Percentiles rank a stretch among this genome's conserved stretches.
These are phyloP conservation scores for Acanthosepion lycidas DNA, from an alignment of 2,888 invertebrate species.

Conservation along the genomic window DNA sequence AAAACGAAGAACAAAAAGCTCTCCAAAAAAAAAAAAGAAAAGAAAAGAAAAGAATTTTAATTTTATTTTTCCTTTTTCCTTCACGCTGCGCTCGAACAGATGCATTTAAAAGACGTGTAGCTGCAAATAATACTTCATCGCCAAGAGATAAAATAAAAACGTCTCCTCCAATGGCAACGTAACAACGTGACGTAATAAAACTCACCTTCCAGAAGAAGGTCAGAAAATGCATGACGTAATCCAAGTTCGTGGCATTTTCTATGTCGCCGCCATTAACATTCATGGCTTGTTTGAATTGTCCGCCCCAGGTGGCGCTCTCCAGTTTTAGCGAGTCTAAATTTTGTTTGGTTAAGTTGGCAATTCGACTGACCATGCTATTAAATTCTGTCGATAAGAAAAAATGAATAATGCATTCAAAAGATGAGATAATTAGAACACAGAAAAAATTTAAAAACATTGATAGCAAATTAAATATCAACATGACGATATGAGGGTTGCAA, in stretches of 20 bases:
- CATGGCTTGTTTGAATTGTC: constrained; percentile 78
- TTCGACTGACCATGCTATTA: constrained; percentile 77
- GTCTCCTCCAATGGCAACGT: not conserved
- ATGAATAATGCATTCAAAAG: not conserved
- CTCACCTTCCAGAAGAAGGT: constrained; percentile 79
- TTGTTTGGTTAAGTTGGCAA: constrained; percentile 77
- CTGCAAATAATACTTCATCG: too few relatives aligned
- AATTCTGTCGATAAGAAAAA: constrained; percentile 75
- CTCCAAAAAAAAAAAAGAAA: too few relatives aligned
- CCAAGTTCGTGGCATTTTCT: constrained; percentile 76
- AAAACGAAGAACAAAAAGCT: too few relatives aligned
- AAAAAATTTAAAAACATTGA: not conserved
- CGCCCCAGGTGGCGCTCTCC: constrained; percentile 77
- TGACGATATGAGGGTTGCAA: too few relatives aligned
- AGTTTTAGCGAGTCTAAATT: constrained; percentile 78
- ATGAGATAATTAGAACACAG: not conserved
- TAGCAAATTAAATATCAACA: too few relatives aligned
- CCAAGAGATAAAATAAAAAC: not conserved
- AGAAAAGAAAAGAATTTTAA: too few relatives aligned
- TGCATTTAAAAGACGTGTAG: too few relatives aligned
- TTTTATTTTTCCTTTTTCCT: too few relatives aligned
- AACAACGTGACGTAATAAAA: not conserved
- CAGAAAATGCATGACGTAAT: constrained; percentile 79
- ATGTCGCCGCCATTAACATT: constrained; percentile 80
- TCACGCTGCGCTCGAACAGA: too few relatives aligned